Conservation (phyloP, 2,113 vertebrate genomes). For the Pelusios castaneus region DNA sequence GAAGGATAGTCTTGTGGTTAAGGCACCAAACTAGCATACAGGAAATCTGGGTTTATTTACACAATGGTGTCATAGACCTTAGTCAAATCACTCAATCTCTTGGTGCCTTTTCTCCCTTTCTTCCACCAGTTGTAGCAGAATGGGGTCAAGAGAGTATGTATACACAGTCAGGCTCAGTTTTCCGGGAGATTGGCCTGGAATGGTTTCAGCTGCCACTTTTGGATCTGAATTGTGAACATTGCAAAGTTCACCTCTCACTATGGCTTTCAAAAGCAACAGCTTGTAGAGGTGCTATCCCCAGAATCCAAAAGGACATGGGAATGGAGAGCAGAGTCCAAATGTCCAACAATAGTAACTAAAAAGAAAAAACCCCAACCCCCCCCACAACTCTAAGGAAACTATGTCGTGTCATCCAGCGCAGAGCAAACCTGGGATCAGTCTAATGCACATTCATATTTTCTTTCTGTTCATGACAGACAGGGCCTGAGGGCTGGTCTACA, state of each 20-base stretch:
- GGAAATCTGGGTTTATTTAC: not conserved
- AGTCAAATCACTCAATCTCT: not conserved
- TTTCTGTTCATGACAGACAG: not conserved
- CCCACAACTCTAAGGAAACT: not conserved
- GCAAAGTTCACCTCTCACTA: not conserved
- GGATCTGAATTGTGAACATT: too few relatives aligned
- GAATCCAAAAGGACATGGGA: not conserved
- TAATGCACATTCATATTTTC: not conserved
- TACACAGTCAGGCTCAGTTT: not conserved
- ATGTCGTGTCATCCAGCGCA: not conserved
- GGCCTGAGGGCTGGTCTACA: too few relatives aligned
- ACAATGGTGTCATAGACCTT: not conserved
- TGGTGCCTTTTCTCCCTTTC: not conserved
- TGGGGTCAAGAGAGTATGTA: not conserved
- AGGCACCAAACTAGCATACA: not conserved
- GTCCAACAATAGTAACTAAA: not conserved
- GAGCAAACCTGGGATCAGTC: not conserved
- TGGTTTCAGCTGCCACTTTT: not conserved
- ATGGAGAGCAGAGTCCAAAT: rapidly evolving
- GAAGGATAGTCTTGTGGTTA: not conserved
- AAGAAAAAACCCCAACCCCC: not conserved
- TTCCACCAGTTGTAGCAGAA: not conserved
- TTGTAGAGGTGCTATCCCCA: not conserved
- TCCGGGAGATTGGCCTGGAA: not conserved
- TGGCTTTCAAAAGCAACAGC: not conserved